These are phyloP conservation scores for Leucania comma DNA, from an alignment of 2,888 invertebrate genomes.

Conservation along the genomic window DNA sequence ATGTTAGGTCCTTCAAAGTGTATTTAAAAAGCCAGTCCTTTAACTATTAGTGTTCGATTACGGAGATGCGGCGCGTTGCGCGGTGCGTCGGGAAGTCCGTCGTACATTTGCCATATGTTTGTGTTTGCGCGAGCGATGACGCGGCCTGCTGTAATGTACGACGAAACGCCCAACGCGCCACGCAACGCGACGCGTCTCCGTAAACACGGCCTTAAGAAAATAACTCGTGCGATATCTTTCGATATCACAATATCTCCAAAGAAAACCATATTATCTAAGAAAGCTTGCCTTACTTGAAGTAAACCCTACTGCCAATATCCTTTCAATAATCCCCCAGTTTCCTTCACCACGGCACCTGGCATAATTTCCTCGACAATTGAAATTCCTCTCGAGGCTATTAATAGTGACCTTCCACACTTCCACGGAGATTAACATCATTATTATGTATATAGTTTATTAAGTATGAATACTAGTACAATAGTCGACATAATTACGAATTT, in stretches of 20 bases:
- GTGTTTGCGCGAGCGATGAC: too few species aligned
- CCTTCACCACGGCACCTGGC: neutral
- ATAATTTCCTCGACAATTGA: conserved; percentile 20
- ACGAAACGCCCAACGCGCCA: too few species aligned
- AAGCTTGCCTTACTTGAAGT: conserved; percentile 7
- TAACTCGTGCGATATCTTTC: too few species aligned
- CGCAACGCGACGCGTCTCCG: too few species aligned
- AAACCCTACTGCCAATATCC: conserved; percentile 17
- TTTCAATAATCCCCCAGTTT: conserved; percentile 22
- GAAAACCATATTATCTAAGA: conserved; percentile 1
- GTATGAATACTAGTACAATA: conserved; percentile 22
- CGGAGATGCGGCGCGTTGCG: too few species aligned
- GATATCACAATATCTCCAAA: neutral
- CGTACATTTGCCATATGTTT: too few species aligned
- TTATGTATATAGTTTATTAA: conserved; percentile 22
- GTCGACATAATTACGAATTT: conserved; percentile 22
- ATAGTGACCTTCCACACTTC: conserved; percentile 23
- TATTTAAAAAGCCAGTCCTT: too few species aligned
- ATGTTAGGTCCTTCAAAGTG: too few species aligned
- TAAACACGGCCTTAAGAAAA: too few species aligned
- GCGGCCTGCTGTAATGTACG: too few species aligned
- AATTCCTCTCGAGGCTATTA: conserved; percentile 36
- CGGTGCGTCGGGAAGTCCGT: too few species aligned
- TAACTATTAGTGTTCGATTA: too few species aligned
- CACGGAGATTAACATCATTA: conserved; percentile 24